Conservation (phyloP, 2,888 invertebrate genomes). For the Tipula helvola region DNA sequence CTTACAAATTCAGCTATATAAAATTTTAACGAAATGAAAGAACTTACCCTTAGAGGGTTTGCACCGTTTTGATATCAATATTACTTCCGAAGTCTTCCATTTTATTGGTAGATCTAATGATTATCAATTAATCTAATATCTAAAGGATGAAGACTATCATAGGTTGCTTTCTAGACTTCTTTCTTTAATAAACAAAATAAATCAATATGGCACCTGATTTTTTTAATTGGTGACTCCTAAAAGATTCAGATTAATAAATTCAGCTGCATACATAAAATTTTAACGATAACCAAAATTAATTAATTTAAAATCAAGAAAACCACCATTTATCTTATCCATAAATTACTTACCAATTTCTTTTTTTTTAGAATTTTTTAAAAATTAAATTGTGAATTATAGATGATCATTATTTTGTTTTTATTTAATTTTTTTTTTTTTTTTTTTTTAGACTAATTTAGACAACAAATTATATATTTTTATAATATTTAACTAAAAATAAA, state of each 20-base stretch:
- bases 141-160: too few relatives aligned
- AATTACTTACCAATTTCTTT: not conserved
- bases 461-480: slow-evolving; percentile 6
- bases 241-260: not conserved
- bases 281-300: not conserved
- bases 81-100: too few relatives aligned
- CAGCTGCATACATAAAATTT: not conserved
- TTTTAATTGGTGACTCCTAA: too few relatives aligned
- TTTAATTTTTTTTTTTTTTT: not conserved
- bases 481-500: slow-evolving; percentile 10
- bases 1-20: too few relatives aligned
- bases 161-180: too few relatives aligned
- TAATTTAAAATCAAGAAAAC: not conserved
- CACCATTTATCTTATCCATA: not conserved
- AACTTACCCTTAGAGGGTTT: too few relatives aligned
- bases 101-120: too few relatives aligned
- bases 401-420: not conserved
- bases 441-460: not conserved
- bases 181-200: too few relatives aligned
- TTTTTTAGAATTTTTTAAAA: not conserved
- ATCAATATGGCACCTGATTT: too few relatives aligned
- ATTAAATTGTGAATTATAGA: not conserved
- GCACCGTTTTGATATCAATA: too few relatives aligned
- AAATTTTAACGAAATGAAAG: too few relatives aligned
- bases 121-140: too few relatives aligned